phyloP scores from a whole-genome alignment of 92 coral and sea anemone species.

The Nematostella vectensis region DNA sequence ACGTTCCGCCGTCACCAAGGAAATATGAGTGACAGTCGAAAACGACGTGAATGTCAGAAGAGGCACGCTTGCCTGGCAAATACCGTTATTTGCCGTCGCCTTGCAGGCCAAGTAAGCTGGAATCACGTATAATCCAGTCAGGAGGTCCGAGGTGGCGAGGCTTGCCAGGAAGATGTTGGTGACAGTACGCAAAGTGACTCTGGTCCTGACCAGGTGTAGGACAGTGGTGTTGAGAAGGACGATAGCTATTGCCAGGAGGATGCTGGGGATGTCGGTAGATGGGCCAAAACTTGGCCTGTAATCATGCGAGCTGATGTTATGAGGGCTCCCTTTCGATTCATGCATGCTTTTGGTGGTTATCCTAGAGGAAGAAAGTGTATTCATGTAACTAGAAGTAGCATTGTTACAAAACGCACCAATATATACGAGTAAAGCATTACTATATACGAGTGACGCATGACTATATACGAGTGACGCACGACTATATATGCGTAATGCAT shows the following conservation, averaged over 20 bases:
- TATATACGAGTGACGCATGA: too few relatives aligned
- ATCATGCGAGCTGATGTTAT: too few relatives aligned
- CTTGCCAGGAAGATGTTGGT: constrained; percentile 36
- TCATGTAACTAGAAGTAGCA: too few relatives aligned
- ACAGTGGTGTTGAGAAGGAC: not conserved
- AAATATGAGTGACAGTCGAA: constrained; percentile 46
- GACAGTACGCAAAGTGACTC: not conserved
- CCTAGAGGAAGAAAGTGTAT: too few relatives aligned
- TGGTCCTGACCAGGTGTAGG: not conserved
- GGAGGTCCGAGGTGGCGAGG: constrained; percentile 38
- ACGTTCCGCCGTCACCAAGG: constrained; percentile 43
- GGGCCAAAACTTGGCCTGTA: not conserved
- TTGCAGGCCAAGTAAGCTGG: constrained; percentile 33
- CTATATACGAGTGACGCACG: too few relatives aligned
- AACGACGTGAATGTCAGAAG: constrained; percentile 44
- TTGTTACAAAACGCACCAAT: too few relatives aligned
- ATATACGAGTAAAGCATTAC: too few relatives aligned
- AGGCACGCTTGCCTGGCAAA: constrained; percentile 29
- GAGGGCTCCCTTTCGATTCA: too few relatives aligned
- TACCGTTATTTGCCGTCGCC: not conserved
- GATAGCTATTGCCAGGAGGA: not conserved
- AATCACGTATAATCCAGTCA: constrained; percentile 35
- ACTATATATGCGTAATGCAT: too few relatives aligned
- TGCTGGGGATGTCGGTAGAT: not conserved
- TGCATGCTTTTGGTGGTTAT: too few relatives aligned